These are phyloP conservation scores for Sialia sialis DNA, from an alignment of 2,113 vertebrate species.

Conservation along the genomic window DNA sequence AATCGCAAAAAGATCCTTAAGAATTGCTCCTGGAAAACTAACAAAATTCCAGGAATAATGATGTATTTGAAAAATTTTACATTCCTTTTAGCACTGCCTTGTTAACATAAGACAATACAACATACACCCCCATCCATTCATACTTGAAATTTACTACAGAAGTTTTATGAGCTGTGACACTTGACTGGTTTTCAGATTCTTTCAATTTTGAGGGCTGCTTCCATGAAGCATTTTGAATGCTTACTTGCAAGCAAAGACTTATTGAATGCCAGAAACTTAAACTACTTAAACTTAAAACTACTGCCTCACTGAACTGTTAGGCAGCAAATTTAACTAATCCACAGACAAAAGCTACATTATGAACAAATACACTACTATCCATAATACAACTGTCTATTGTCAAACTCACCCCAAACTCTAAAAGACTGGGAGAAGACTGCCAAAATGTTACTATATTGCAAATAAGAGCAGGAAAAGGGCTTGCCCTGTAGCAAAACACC, in stretches of 20 bases:
- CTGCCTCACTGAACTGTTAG: not conserved
- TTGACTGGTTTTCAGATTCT: not conserved
- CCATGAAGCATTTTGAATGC: not conserved
- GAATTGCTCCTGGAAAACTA: not conserved
- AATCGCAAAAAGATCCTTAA: not conserved
- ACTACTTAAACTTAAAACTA: too few species aligned
- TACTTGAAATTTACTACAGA: not conserved
- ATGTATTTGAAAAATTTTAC: not conserved
- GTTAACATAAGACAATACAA: not conserved
- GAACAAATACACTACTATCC: not conserved
- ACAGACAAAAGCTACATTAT: not conserved
- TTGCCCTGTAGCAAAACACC: not conserved
- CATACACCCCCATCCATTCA: not conserved
- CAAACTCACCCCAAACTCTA: not conserved
- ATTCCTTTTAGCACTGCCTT: not conserved
- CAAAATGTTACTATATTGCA: not conserved
- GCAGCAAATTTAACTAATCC: not conserved
- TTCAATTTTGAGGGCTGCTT: not conserved
- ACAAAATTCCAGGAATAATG: not conserved
- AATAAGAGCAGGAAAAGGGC: rapidly evolving
- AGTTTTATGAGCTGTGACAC: not conserved
- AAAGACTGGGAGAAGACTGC: not conserved
- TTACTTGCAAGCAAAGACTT: not conserved
- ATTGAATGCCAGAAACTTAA: not conserved
- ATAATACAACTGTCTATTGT: not conserved